These are phyloP conservation scores for Pinna nobilis DNA, from an alignment of 1,140 invertebrate species.

Conservation along the genomic window DNA sequence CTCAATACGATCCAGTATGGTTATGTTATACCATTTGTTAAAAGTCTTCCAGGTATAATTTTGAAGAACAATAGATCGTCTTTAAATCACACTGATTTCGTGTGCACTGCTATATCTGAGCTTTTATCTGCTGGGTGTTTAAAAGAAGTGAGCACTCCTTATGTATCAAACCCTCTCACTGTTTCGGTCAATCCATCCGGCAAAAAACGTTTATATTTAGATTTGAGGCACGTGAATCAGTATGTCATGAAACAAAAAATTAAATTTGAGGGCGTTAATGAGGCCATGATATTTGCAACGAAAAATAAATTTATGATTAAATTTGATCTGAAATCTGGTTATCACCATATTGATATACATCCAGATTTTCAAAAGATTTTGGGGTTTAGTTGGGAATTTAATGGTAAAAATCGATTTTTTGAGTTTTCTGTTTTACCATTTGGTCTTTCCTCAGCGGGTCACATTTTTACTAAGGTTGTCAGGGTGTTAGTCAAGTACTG, in stretches of 20 bases:
- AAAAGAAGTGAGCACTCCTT: slow-evolving; percentile 13
- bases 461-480: slow-evolving; percentile 19
- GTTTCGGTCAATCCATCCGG: slow-evolving; percentile 10
- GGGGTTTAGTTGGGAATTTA: slow-evolving; percentile 16
- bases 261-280: slow-evolving; percentile 10
- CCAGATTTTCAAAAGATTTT: slow-evolving; percentile 14
- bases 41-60: not conserved
- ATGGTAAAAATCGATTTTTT: not conserved
- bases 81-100: slow-evolving; percentile 10
- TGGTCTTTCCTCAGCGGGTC: slow-evolving; percentile 11
- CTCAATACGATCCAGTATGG: slow-evolving; percentile 2
- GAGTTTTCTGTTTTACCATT: slow-evolving; percentile 25
- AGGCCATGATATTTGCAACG: not conserved
- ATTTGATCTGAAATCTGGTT: slow-evolving; percentile 21
- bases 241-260: slow-evolving; percentile 23
- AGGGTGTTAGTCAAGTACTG: slow-evolving; percentile 17
- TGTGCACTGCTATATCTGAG: slow-evolving; percentile 3
- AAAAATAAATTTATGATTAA: slow-evolving; percentile 17
- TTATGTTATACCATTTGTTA: slow-evolving; percentile 22
- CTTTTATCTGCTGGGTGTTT: not conserved
- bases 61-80: slow-evolving; percentile 20
- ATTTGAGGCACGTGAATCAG: slow-evolving; percentile 33
- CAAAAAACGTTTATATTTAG: slow-evolving; percentile 17
- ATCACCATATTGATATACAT: slow-evolving; percentile 25
- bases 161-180: slow-evolving; percentile 12